Evolutionary conservation across 1,140 invertebrate species (phyloP).

Genomic region (Drosophila pallidifrons): DNA sequence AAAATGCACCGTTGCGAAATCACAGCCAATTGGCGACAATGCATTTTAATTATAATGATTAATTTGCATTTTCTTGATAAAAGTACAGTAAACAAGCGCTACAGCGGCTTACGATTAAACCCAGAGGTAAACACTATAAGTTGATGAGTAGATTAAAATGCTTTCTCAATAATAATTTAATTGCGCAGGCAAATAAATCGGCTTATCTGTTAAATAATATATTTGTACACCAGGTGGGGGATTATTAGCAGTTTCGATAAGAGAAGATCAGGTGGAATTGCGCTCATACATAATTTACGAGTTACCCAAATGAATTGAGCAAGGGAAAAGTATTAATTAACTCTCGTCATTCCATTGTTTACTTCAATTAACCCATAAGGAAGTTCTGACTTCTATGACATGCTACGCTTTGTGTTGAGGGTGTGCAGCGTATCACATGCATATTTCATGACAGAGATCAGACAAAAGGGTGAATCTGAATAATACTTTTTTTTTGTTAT

Average conservation of each 20-base stretch:
- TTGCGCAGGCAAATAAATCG: conserved; percentile 54
- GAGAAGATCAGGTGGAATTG: conserved; percentile 2
- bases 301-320: conserved; percentile 5
- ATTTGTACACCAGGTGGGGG: conserved; percentile 24
- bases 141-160: conserved; percentile 24
- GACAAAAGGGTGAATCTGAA: conserved; percentile 25
- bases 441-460: conserved; percentile 59
- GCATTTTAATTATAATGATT: conserved; percentile 41
- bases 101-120: neutral
- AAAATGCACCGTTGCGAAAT: conserved; percentile 34
- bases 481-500: neutral
- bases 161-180: conserved; percentile 34
- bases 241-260: conserved; percentile 2
- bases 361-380: conserved; percentile 30
- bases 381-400: conserved; percentile 21
- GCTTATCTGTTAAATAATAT: conserved; percentile 11
- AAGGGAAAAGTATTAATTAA: conserved; percentile 8
- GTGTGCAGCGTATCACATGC: conserved; percentile 26
- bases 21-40: conserved; percentile 36
- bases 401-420: conserved; percentile 25
- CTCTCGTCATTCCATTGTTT: conserved; percentile 24
- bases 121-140: neutral
- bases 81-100: conserved; percentile 35
- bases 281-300: conserved; percentile 13
- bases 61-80: conserved; percentile 39